A percentile compares a stretch with the other conserved stretches of the same genome.
These are phyloP conservation scores for Bombus huntii DNA, from an alignment of 1,140 invertebrate genomes.

Conservation along the genomic window DNA sequence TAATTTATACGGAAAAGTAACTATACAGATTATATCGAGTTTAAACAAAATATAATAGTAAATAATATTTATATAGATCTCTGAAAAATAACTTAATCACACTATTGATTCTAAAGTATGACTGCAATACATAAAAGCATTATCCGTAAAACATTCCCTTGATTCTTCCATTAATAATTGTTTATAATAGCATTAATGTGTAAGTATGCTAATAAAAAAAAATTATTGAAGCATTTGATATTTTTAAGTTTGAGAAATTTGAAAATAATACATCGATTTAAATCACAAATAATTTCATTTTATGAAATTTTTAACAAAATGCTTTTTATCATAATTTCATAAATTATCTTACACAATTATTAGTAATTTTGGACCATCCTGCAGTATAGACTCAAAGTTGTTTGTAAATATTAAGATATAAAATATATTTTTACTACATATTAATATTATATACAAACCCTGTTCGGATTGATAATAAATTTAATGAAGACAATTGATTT, in stretches of 20 bases:
- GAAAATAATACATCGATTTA: conserved; percentile 34
- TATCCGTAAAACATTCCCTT: conserved; percentile 53
- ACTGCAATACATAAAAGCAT: conserved; percentile 63
- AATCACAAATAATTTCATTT: conserved; percentile 33
- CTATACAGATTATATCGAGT: conserved; percentile 23
- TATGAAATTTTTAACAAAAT: conserved; percentile 57
- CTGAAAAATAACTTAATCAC: conserved; percentile 45
- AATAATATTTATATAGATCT: conserved; percentile 18
- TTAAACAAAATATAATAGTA: conserved; percentile 25
- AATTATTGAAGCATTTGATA: neutral
- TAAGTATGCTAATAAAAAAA: conserved; percentile 48
- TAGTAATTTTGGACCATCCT: conserved; percentile 60
- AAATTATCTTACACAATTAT: conserved; percentile 36
- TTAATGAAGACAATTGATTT: conserved; percentile 35
- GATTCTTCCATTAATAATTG: conserved; percentile 67
- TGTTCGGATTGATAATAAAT: conserved; percentile 57
- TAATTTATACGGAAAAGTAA: conserved; percentile 35
- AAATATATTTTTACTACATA: conserved; percentile 68
- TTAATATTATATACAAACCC: conserved; percentile 67
- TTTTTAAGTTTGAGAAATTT: conserved; percentile 25
- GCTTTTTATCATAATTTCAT: conserved; percentile 53
- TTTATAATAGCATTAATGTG: conserved; percentile 42
- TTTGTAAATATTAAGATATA: conserved; percentile 55
- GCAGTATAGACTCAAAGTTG: conserved; percentile 45
- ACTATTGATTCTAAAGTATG: conserved; percentile 36